phyloP scores from a whole-genome alignment of 2,113 vertebrate genomes.

The Clarias batrachus region DNA sequence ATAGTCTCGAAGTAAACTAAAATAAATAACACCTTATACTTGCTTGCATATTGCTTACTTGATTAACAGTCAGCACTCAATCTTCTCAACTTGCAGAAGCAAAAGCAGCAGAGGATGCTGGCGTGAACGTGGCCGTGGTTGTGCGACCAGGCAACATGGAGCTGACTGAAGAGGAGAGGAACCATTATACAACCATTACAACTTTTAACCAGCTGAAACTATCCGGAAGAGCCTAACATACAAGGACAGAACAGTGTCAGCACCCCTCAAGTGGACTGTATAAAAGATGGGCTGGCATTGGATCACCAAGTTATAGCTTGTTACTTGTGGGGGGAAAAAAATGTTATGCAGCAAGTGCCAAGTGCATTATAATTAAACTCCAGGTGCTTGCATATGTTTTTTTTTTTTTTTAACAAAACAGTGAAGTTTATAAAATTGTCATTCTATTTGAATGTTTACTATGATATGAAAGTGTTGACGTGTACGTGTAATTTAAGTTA shows the following conservation, averaged over 20 bases:
- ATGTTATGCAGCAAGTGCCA: conserved; percentile 11
- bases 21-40: no score
- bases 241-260: background rate
- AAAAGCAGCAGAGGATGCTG: conserved; percentile 84
- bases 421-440: conserved; percentile 34
- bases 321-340: background rate
- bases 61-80: conserved; percentile 1
- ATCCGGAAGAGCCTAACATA: conserved; percentile 71
- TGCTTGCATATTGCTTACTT: no score
- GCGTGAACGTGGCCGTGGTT: conserved; percentile 84
- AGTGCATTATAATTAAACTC: conserved; percentile 45
- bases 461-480: conserved; percentile 29
- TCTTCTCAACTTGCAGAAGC: conserved; percentile 77
- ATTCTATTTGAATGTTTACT: conserved; percentile 18
- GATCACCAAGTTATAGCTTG: conserved; percentile 6
- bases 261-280: conserved; percentile 22
- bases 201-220: conserved; percentile 85
- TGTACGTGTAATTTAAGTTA: conserved; percentile 39
- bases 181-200: conserved; percentile 80
- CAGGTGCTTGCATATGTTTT: conserved; percentile 46
- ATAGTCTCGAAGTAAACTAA: no score
- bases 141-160: conserved; percentile 90
- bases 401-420: conserved; percentile 56
- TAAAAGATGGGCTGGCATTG: conserved; percentile 3
- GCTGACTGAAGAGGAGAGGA: conserved; percentile 87